Evolutionary conservation across 2,888 invertebrate species (phyloP).

Genomic region (Drosophila kambysellisi): DNA sequence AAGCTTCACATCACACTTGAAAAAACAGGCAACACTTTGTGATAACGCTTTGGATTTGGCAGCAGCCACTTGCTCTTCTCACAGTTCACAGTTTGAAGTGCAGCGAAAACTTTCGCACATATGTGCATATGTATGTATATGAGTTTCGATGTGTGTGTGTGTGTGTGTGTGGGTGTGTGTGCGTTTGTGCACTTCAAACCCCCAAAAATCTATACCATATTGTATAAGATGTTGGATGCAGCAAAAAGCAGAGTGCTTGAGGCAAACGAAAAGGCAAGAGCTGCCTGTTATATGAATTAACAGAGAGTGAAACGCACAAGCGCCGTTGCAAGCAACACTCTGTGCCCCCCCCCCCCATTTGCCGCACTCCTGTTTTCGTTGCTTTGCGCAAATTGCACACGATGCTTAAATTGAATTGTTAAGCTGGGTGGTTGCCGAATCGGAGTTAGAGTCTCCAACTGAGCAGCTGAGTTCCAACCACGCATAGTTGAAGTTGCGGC

Average conservation of each 20-base stretch:
- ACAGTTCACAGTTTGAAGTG: conserved; percentile 37
- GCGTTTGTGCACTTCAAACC: conserved; percentile 2
- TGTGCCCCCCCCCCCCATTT: background rate
- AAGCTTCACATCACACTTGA: conserved; percentile 46
- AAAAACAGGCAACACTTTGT: conserved; percentile 55
- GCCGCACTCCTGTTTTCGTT: conserved; percentile 4
- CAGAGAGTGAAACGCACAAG: conserved; percentile 61
- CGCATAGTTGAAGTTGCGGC: conserved; percentile 74
- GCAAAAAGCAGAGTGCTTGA: conserved; percentile 24
- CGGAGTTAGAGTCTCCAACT: background rate
- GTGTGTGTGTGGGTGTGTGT: background rate
- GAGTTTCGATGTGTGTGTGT: background rate
- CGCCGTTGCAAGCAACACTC: conserved; percentile 21
- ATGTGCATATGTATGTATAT: conserved; percentile 3
- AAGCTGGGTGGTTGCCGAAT: conserved; percentile 11
- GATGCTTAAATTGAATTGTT: conserved; percentile 81
- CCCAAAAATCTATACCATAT: conserved; percentile 23
- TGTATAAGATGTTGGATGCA: conserved; percentile 27
- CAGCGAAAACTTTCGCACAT: conserved; percentile 24
- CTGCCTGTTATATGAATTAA: conserved; percentile 77
- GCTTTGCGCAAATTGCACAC: conserved; percentile 77
- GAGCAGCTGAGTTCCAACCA: conserved; percentile 44
- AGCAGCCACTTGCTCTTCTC: conserved; percentile 19
- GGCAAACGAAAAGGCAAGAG: conserved; percentile 41
- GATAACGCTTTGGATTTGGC: conserved; percentile 23